Evolutionary conservation across 2,113 vertebrate species (phyloP), one percentile per base, ranked within the genome.

Genomic region (Pithys albifrons): DNA sequence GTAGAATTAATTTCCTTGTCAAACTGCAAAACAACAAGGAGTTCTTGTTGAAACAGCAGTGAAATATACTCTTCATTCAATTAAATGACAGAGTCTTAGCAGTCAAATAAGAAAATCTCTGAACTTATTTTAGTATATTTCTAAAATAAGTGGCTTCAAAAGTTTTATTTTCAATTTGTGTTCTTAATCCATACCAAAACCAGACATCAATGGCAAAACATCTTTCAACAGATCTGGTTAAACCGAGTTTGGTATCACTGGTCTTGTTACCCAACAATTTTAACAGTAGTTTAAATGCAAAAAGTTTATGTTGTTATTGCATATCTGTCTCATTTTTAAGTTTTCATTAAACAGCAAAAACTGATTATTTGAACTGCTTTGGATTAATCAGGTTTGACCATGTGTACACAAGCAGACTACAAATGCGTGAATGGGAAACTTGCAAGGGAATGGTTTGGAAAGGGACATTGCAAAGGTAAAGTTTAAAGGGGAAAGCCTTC

Each of bases 391-490:
- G 52, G 73, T 85, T 84, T 66, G 65, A 96, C 27, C 71, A 73
- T 1, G 52, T 70, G 54, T n/a, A 90, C 59, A 67, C 37, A 94
- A 93, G 83, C 66, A 91, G 66, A 58, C 31, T 83, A 29, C 25
- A 95, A 76, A 88, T 22, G 13, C 45, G 41, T 52, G 61, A 97
- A 92, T 2, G 25, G 76, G 67, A 89, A 96, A 85, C 62, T 96
- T 95, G 91, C 78, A 95, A 80, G 57, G 94, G 76, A 95, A 89
- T 71, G 54, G 72, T 45, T 73, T 58, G 70, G 91, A 93, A 95
- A 89, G 82, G 93, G 72, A 93, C 19, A 8, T 69, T 11, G 14
- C 64, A 84, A 91, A 93, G 72, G 76, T 85, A 76, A 95, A 84
- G 76, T 90, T 91, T 88, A 62, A 91, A 67, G 62, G 86, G 79